phyloP scores from a whole-genome alignment of 2,797 vertebrate species.

The Onychomys arenicola region DNA sequence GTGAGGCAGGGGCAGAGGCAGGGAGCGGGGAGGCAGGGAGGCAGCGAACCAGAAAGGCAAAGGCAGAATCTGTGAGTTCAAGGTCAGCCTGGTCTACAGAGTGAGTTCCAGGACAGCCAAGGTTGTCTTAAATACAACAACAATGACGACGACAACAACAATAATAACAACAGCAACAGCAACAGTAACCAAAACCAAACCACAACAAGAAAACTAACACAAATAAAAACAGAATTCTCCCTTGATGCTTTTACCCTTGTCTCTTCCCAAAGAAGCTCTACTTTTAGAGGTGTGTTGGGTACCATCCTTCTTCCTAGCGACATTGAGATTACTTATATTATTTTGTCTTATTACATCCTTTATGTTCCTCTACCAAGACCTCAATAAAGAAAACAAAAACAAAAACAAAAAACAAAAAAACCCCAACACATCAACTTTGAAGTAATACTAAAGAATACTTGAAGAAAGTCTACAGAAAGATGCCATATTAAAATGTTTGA shows the following conservation, averaged over 20 bases:
- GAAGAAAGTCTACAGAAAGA: neutral
- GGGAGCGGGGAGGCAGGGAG: no score
- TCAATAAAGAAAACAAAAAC: neutral
- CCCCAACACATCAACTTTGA: neutral
- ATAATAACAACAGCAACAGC: no score
- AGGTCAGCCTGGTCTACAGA: neutral
- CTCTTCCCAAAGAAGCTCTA: neutral
- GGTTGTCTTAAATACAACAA: no score
- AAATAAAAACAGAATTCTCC: neutral
- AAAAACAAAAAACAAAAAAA: neutral
- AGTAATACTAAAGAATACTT: neutral
- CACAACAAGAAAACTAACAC: neutral
- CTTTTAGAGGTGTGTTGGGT: neutral
- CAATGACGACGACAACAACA: neutral
- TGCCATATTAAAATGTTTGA: neutral
- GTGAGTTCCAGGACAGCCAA: neutral
- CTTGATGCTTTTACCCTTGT: neutral
- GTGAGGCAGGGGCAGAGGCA: no score
- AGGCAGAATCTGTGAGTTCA: neutral
- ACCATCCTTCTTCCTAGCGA: neutral
- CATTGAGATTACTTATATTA: neutral
- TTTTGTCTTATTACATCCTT: neutral
- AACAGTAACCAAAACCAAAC: neutral
- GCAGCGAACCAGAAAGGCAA: no score
- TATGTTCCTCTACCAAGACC: neutral